phyloP scores from a whole-genome alignment of 2,888 invertebrate genomes.

The Plagodis dolabraria region DNA sequence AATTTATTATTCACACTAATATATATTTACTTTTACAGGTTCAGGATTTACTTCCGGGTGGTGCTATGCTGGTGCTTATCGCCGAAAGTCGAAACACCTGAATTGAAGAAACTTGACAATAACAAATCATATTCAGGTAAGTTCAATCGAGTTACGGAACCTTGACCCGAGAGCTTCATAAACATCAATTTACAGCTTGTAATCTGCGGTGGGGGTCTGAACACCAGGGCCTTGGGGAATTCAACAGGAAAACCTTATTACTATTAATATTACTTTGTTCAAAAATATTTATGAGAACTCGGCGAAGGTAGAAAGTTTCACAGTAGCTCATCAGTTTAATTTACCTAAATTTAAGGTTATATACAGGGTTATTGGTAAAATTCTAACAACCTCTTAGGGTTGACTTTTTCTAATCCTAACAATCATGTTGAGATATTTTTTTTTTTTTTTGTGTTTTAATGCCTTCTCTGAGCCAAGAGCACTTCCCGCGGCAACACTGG shows the following conservation, averaged over 20 bases:
- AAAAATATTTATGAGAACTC: slow-evolving; percentile 19
- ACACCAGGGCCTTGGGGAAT: slow-evolving; percentile 4
- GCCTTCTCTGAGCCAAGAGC: no score
- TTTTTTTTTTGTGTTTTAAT: no score
- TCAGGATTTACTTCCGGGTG: slow-evolving; percentile 88
- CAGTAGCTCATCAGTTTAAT: slow-evolving; percentile 8
- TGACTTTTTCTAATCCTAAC: no score
- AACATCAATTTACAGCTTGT: not conserved
- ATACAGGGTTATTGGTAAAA: no score
- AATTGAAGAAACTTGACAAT: slow-evolving; percentile 71
- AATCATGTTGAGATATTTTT: no score
- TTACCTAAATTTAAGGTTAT: not conserved
- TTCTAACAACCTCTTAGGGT: no score
- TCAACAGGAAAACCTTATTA: slow-evolving; percentile 12
- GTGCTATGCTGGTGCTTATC: slow-evolving; percentile 86
- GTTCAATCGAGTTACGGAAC: slow-evolving; percentile 19
- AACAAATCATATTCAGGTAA: slow-evolving; percentile 78
- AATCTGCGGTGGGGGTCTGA: slow-evolving; percentile 10
- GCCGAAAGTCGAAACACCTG: slow-evolving; percentile 61
- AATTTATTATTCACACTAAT: not conserved
- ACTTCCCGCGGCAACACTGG: no score
- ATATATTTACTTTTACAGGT: slow-evolving; percentile 70
- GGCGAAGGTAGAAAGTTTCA: slow-evolving; percentile 11
- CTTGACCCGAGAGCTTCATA: not conserved
- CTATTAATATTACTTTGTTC: slow-evolving; percentile 14